These are phyloP conservation scores for Artibeus jamaicensis DNA, from an alignment of 2,797 vertebrate species.

Conservation along the genomic window DNA sequence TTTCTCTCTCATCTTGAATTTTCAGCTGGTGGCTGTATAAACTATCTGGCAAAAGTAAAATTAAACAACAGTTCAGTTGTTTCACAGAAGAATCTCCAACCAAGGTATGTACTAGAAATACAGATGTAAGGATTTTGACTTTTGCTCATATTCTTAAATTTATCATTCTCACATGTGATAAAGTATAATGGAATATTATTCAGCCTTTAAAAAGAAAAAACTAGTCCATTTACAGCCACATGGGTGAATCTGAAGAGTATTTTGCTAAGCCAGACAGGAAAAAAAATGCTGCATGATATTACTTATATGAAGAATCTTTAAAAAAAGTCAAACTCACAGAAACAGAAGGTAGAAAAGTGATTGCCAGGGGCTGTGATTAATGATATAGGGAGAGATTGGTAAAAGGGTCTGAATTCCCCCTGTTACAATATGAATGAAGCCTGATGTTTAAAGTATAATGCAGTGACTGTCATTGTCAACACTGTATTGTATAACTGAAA, in stretches of 20 bases:
- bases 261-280: not conserved
- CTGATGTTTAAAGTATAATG: not conserved
- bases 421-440: not conserved
- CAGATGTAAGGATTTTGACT: not conserved
- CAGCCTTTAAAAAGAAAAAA: not conserved
- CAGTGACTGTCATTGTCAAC: not conserved
- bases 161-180: not conserved
- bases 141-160: not conserved
- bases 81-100: slow-evolving; percentile 39
- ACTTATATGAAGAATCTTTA: not conserved
- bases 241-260: not conserved
- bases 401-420: not conserved
- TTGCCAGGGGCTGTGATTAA: not conserved
- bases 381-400: not conserved
- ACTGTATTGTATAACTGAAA: not conserved
- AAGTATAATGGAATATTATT: not conserved
- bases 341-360: not conserved
- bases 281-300: not conserved
- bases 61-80: slow-evolving; percentile 14
- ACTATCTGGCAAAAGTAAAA: not conserved
- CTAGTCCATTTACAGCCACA: not conserved
- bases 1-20: not conserved
- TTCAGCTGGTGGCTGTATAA: not conserved
- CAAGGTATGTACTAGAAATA: slow-evolving; percentile 48
- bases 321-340: not conserved